These are phyloP conservation scores for Caenorhabditis becei DNA, from an alignment of 2,888 invertebrate species.

Conservation along the genomic window DNA sequence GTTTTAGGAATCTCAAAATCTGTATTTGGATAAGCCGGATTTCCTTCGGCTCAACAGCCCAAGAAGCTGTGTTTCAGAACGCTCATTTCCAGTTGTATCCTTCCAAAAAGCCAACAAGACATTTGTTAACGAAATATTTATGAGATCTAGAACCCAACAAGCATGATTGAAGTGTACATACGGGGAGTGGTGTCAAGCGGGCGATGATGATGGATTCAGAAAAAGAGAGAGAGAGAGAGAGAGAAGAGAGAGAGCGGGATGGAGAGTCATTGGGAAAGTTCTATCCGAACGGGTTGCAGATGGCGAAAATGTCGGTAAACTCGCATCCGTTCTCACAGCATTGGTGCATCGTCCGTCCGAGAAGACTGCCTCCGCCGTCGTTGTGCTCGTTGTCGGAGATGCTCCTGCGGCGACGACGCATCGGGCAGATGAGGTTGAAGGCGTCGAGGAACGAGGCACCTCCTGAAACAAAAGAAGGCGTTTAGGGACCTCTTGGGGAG, in stretches of 20 bases:
- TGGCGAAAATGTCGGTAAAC: slow-evolving; percentile 66
- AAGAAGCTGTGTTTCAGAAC: no score
- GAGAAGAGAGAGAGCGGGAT: neutral
- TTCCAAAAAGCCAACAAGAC: neutral
- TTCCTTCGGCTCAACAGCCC: no score
- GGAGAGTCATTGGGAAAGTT: neutral
- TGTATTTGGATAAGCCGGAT: no score
- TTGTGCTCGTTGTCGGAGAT: slow-evolving; percentile 32
- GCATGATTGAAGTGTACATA: slow-evolving; percentile 59
- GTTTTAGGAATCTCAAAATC: no score
- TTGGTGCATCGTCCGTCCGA: slow-evolving; percentile 59
- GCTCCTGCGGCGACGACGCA: slow-evolving; percentile 66
- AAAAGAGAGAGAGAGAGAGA: neutral
- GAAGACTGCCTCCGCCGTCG: slow-evolving; percentile 33
- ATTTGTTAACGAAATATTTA: slow-evolving; percentile 63
- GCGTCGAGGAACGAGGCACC: slow-evolving; percentile 71
- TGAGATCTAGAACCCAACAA: slow-evolving; percentile 67
- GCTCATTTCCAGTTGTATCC: no score
- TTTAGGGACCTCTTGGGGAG: no score
- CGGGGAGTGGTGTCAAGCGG: slow-evolving; percentile 23
- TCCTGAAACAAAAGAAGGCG: slow-evolving; percentile 50
- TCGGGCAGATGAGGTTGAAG: slow-evolving; percentile 70
- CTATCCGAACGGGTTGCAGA: slow-evolving; percentile 69
- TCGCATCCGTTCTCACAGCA: slow-evolving; percentile 71
- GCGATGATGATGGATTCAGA: slow-evolving; percentile 29